These are phyloP conservation scores for Biston betularia DNA, from an alignment of 2,888 invertebrate genomes.

Conservation along the genomic window DNA sequence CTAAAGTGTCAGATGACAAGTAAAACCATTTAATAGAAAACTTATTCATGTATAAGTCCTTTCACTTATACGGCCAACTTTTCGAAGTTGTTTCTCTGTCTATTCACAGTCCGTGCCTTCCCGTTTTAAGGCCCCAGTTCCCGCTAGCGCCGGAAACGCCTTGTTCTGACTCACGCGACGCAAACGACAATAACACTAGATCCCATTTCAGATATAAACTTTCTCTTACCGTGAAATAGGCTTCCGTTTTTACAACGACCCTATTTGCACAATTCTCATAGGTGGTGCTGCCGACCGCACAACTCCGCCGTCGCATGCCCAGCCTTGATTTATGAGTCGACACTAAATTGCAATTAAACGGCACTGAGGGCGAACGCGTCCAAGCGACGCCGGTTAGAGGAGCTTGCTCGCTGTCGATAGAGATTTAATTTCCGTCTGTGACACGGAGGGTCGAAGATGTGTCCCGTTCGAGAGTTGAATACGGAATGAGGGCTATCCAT, in stretches of 20 bases:
- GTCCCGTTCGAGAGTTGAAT: conserved; percentile 38
- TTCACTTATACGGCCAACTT: background rate
- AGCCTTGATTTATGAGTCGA: conserved; percentile 39
- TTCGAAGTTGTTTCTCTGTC: background rate
- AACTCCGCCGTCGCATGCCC: conserved; percentile 20
- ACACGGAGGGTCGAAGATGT: conserved; percentile 32
- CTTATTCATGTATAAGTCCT: background rate
- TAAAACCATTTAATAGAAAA: background rate
- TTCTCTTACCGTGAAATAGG: conserved; percentile 20
- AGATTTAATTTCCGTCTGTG: conserved; percentile 43
- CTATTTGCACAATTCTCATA: conserved; percentile 28
- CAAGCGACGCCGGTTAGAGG: conserved; percentile 15
- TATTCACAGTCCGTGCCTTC: background rate
- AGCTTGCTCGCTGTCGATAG: conserved; percentile 37
- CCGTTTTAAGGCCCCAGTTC: conserved; percentile 2
- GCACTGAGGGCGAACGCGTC: conserved; percentile 25
- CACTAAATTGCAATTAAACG: conserved; percentile 47
- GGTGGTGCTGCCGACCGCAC: conserved; percentile 25
- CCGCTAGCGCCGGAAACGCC: conserved; percentile 26
- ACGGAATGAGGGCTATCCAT: conserved; percentile 34
- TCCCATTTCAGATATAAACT: conserved; percentile 33
- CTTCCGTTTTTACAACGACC: conserved; percentile 28
- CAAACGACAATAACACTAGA: conserved; percentile 28
- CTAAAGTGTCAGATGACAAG: too few species aligned
- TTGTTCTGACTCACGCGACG: conserved; percentile 33